Percentiles rank a stretch among this genome's conserved stretches.
These are phyloP conservation scores for Yponomeuta evonymella DNA, from an alignment of 2,888 invertebrate genomes.

Conservation along the genomic window DNA sequence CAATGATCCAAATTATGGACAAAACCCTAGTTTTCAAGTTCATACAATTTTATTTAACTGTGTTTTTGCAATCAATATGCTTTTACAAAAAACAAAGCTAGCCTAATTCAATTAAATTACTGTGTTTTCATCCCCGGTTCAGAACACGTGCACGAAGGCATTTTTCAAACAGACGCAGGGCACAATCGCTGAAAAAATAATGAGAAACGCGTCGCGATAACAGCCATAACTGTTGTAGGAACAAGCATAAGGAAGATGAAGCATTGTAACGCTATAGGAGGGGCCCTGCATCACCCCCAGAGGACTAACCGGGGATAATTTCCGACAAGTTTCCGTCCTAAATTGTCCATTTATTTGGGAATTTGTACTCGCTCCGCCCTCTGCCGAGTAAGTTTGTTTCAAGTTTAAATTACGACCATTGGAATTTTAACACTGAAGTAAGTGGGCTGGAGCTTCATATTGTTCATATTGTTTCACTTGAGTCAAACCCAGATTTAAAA, in stretches of 20 bases:
- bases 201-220: neutral
- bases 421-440: constrained; percentile 13
- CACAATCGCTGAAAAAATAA: neutral
- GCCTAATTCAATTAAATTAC: no score
- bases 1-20: no score
- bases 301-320: constrained; percentile 23
- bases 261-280: constrained; percentile 10
- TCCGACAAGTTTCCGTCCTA: constrained; percentile 33
- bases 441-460: neutral
- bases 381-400: constrained; percentile 10
- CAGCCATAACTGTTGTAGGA: neutral
- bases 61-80: no score
- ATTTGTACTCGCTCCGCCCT: constrained; percentile 14
- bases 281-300: constrained; percentile 26
- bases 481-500: no score
- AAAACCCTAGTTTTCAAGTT: no score
- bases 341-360: constrained; percentile 50
- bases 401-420: constrained; percentile 14
- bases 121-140: no score
- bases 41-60: no score
- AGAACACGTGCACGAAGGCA: neutral
- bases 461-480: no score
- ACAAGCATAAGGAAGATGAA: neutral
- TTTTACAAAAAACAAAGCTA: no score
- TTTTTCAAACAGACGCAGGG: neutral